These are phyloP conservation scores for Spodoptera littoralis DNA, from an alignment of 2,888 invertebrate species.

Conservation along the genomic window DNA sequence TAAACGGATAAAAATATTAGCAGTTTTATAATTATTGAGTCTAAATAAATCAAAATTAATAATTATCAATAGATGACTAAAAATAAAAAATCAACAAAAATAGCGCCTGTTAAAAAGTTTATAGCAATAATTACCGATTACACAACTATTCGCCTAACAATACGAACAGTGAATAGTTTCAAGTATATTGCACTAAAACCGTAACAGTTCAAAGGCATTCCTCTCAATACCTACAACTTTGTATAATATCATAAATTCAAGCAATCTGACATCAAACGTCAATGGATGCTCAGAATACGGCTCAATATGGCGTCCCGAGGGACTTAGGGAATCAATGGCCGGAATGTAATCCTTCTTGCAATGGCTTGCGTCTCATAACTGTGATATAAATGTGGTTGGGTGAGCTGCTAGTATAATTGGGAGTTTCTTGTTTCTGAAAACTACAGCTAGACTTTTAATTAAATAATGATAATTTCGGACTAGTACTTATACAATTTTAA, in stretches of 20 bases:
- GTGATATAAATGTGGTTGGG: slow-evolving; percentile 31
- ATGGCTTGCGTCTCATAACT: slow-evolving; percentile 54
- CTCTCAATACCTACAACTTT: neutral
- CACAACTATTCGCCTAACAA: neutral
- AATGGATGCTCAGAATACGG: slow-evolving; percentile 22
- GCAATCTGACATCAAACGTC: slow-evolving; percentile 55
- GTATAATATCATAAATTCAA: slow-evolving; percentile 34
- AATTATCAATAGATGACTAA: too few species aligned
- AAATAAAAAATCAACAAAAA: too few species aligned
- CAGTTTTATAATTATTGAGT: too few species aligned
- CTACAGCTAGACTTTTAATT: too few species aligned
- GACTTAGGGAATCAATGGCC: slow-evolving; percentile 52
- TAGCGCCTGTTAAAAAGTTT: slow-evolving; percentile 12
- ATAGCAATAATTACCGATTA: neutral
- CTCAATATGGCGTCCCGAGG: slow-evolving; percentile 29
- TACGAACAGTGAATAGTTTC: too few species aligned
- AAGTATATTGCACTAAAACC: too few species aligned
- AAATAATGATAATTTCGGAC: too few species aligned
- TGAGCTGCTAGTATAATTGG: slow-evolving; percentile 8
- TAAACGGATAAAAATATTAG: too few species aligned
- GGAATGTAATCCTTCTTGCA: slow-evolving; percentile 59
- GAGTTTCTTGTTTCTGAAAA: neutral
- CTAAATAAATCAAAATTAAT: too few species aligned
- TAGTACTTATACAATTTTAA: too few species aligned
- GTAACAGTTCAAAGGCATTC: slow-evolving; percentile 1